phyloP scores from a whole-genome alignment of 2,113 vertebrate genomes.

The Phylloscopus trochiloides region DNA sequence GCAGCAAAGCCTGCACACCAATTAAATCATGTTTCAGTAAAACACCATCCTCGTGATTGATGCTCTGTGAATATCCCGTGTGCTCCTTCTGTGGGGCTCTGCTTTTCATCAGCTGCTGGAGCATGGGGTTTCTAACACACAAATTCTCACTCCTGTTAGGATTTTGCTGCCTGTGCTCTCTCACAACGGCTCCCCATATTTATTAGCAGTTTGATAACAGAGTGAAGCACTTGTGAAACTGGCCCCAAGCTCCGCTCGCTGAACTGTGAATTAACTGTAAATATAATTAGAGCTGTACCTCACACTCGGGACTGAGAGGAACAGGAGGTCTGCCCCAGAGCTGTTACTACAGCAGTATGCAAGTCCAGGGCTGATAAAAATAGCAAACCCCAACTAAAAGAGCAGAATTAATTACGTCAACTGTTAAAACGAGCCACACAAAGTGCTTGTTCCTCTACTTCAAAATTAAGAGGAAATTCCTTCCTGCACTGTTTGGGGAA shows the following conservation, averaged over 20 bases:
- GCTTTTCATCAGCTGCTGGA: background rate
- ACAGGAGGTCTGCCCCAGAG: conserved; percentile 72
- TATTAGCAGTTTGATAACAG: conserved; percentile 24
- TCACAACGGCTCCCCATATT: background rate
- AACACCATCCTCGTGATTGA: background rate
- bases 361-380: conserved; percentile 78
- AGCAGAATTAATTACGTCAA: conserved; percentile 52
- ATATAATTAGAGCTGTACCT: conserved; percentile 53
- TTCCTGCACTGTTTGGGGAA: background rate
- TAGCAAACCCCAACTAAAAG: conserved; percentile 55
- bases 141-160: background rate
- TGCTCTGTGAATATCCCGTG: background rate
- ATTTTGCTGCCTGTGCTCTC: background rate
- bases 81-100: background rate
- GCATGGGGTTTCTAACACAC: background rate
- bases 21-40: background rate
- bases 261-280: conserved; percentile 60
- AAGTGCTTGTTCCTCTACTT: background rate
- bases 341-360: conserved; percentile 71
- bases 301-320: conserved; percentile 28
- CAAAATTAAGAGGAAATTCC: background rate
- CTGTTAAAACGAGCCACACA: background rate
- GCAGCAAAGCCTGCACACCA: background rate
- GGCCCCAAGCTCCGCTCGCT: background rate
- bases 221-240: conserved; percentile 8